A percentile compares a stretch with the other conserved stretches of the same genome.
Conservation (phyloP, 2,797 vertebrate genomes). For the Sebastiscus tertius region DNA sequence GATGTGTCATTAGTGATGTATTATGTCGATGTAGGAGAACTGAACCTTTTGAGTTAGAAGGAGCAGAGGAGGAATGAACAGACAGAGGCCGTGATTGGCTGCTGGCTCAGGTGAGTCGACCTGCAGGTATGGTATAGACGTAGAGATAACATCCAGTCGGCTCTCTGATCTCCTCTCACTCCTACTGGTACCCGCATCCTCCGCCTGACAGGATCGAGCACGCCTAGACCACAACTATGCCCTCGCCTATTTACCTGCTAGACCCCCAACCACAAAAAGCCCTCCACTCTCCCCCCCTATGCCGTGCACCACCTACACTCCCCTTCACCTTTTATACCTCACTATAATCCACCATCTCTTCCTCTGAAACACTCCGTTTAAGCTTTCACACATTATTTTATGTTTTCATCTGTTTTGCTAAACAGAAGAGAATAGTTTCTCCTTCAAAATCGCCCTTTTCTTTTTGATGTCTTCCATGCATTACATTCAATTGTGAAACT, state of each 20-base stretch:
- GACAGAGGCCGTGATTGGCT: slow-evolving; percentile 48
- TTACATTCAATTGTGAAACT: background rate
- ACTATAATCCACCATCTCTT: slow-evolving; percentile 12
- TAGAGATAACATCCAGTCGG: slow-evolving; percentile 73
- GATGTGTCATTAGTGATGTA: background rate
- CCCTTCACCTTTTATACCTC: slow-evolving; percentile 22
- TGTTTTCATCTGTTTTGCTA: slow-evolving; percentile 15
- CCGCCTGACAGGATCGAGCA: slow-evolving; percentile 75
- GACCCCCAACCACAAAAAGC: slow-evolving; percentile 44
- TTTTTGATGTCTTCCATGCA: background rate
- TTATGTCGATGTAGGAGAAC: background rate
- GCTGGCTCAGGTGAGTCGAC: slow-evolving; percentile 56
- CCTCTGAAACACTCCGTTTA: background rate
- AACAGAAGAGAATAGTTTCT: slow-evolving; percentile 2
- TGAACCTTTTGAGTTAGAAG: background rate
- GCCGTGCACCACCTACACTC: background rate
- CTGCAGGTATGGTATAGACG: slow-evolving; percentile 58
- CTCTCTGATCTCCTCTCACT: slow-evolving; percentile 69
- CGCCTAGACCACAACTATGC: slow-evolving; percentile 75
- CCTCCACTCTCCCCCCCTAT: background rate
- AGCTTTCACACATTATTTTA: slow-evolving; percentile 17
- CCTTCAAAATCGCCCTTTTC: background rate
- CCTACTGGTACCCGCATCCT: slow-evolving; percentile 78
- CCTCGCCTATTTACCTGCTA: slow-evolving; percentile 52
- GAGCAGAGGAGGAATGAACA: slow-evolving; percentile 16